Evolutionary conservation across 2,797 vertebrate genomes (phyloP).

Genomic region (Tokudaia muenninki): DNA sequence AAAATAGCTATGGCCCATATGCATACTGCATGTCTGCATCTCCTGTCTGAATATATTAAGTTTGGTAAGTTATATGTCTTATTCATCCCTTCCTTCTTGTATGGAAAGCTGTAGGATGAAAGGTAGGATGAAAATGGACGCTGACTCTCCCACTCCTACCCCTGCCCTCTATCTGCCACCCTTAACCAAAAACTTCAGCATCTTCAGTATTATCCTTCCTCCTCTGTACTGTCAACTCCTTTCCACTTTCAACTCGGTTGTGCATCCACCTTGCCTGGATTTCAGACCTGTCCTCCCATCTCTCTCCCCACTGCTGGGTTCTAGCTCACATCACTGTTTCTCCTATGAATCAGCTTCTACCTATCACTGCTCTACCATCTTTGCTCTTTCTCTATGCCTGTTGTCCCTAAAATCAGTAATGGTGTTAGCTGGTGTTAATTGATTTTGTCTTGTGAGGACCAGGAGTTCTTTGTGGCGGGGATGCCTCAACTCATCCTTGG

Average conservation of each 20-base stretch:
- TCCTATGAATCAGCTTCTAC: background rate
- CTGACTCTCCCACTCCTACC: background rate
- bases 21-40: constrained; percentile 6
- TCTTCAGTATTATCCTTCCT: fast-evolving
- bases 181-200: background rate
- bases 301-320: fast-evolving
- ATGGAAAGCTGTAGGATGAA: background rate
- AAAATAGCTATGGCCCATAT: constrained; percentile 73
- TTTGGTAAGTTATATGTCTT: constrained; percentile 47
- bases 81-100: background rate
- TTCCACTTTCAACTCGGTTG: fast-evolving
- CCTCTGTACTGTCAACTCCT: background rate
- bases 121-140: background rate
- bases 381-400: background rate
- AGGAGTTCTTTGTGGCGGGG: background rate
- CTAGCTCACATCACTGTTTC: background rate
- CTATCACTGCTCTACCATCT: fast-evolving
- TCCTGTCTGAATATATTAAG: constrained; percentile 64
- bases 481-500: fast-evolving
- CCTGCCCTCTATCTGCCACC: background rate
- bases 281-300: fast-evolving
- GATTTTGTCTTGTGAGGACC: background rate
- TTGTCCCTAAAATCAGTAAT: background rate
- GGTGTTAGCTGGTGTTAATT: background rate
- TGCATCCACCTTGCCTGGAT: fast-evolving